phyloP scores from a whole-genome alignment of 64 coral and sea anemone genomes.

The Cladopsammia gracilis region DNA sequence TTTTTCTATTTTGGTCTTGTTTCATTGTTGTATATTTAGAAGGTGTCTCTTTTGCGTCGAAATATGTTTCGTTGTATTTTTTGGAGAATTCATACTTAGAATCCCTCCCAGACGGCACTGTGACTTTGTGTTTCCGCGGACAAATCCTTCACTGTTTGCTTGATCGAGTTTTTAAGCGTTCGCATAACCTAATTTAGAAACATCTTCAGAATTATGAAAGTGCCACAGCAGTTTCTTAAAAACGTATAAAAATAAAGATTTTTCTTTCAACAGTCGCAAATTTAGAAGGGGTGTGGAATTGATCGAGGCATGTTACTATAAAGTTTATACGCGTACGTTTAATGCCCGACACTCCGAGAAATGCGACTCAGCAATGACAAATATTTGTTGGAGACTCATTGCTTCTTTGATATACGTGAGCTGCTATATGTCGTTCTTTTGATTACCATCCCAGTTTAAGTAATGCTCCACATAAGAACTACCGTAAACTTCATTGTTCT shows the following conservation, averaged over 20 bases:
- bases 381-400: too few species aligned
- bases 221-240: neutral
- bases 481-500: too few species aligned
- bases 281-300: too few species aligned
- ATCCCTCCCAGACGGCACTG: neutral
- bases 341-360: too few species aligned
- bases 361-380: too few species aligned
- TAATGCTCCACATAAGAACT: too few species aligned
- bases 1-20: neutral
- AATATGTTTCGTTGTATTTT: neutral
- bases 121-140: neutral
- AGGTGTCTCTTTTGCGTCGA: neutral
- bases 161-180: neutral
- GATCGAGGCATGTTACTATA: too few species aligned
- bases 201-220: neutral
- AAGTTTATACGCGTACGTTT: too few species aligned
- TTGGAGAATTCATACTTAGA: neutral
- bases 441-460: too few species aligned
- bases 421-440: too few species aligned
- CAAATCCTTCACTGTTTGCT: neutral
- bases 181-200: neutral
- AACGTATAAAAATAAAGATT: neutral
- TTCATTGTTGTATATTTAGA: neutral
- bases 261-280: neutral
- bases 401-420: too few species aligned